phyloP scores from a whole-genome alignment of 2,888 invertebrate species.

The Conistra vaccinii region DNA sequence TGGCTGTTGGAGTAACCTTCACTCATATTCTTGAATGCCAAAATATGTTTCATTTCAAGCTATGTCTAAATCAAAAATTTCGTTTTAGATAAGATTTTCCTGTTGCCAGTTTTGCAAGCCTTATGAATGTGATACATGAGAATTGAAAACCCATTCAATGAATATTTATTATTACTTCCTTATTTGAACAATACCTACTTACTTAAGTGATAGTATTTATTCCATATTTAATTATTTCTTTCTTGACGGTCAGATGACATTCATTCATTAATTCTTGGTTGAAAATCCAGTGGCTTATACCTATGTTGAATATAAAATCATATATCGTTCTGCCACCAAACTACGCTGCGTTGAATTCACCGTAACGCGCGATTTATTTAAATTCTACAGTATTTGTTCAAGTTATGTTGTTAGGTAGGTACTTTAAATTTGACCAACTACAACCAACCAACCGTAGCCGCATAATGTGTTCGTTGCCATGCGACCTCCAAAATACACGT shows the following conservation, averaged over 20 bases:
- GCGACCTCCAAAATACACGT: constrained; percentile 49
- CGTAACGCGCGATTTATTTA: neutral
- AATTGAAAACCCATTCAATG: constrained; percentile 6
- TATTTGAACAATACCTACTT: neutral
- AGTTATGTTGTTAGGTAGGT: constrained; percentile 1
- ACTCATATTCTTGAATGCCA: neutral
- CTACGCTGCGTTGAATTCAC: neutral
- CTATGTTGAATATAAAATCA: neutral
- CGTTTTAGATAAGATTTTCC: constrained; percentile 27
- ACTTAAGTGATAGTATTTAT: neutral
- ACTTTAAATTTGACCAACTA: constrained; percentile 29
- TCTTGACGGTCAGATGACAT: neutral
- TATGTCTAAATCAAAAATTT: too few relatives aligned
- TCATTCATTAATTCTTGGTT: too few relatives aligned
- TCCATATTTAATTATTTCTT: neutral
- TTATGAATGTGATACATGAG: constrained; percentile 5
- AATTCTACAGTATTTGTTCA: constrained; percentile 8
- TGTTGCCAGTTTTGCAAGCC: neutral
- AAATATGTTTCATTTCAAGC: neutral
- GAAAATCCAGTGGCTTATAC: neutral
- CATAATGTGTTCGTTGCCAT: constrained; percentile 22
- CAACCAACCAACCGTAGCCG: constrained; percentile 33
- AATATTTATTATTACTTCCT: constrained; percentile 30
- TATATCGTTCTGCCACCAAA: neutral
- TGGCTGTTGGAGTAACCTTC: neutral